phyloP scores from a whole-genome alignment of 2,888 invertebrate genomes.

The Trissolcus brochymenae region DNA sequence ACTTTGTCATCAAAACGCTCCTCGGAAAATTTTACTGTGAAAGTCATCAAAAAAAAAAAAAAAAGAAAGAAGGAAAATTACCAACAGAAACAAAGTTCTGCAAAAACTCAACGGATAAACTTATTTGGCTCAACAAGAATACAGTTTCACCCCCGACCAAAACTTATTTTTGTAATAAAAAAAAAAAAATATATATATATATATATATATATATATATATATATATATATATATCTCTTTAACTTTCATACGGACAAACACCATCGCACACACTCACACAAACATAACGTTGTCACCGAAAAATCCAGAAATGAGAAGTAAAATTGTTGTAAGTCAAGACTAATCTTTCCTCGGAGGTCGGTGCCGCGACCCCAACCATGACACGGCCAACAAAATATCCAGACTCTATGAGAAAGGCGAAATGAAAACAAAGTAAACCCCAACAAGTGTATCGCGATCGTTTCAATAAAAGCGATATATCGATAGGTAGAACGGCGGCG shows the following conservation, averaged over 20 bases:
- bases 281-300: conserved; percentile 5
- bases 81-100: conserved; percentile 30
- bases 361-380: background rate
- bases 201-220: too few relatives aligned
- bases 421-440: conserved; percentile 23
- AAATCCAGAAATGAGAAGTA: conserved; percentile 6
- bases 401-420: conserved; percentile 5
- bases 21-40: conserved; percentile 17
- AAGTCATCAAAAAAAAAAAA: conserved; percentile 25
- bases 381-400: conserved; percentile 7
- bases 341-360: conserved; percentile 3
- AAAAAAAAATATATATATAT: too few relatives aligned
- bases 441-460: conserved; percentile 31
- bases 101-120: conserved; percentile 15
- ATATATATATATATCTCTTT: too few relatives aligned
- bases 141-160: conserved; percentile 20
- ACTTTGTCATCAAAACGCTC: conserved; percentile 23
- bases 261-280: background rate
- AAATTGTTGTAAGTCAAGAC: conserved; percentile 6
- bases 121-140: conserved; percentile 51
- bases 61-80: background rate
- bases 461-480: conserved; percentile 35
- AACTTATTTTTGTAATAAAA: conserved; percentile 41
- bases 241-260: conserved; percentile 20
- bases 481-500: conserved; percentile 15